phyloP scores from a whole-genome alignment of 2,113 vertebrate species.

The Actinemys pallida region DNA sequence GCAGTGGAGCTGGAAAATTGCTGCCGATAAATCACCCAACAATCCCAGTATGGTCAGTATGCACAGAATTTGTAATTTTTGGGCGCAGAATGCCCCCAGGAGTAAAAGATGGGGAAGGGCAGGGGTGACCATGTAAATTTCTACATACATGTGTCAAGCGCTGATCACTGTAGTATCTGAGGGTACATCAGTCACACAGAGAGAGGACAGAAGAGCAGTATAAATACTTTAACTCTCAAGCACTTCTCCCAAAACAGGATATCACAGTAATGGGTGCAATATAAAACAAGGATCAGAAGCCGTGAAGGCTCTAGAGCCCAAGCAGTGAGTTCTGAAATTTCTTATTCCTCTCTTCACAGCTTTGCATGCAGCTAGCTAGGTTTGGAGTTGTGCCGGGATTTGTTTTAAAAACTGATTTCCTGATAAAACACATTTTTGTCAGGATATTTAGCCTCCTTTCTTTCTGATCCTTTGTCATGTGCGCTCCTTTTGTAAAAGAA shows the following conservation, averaged over 20 bases:
- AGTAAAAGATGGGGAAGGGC: not conserved
- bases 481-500: conserved; percentile 30
- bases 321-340: conserved; percentile 37
- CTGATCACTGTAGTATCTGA: not conserved
- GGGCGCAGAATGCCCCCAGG: too few relatives aligned
- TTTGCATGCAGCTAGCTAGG: conserved; percentile 11
- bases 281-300: conserved; percentile 34
- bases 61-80: not conserved
- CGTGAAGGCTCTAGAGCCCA: not conserved
- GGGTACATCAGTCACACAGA: not conserved
- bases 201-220: not conserved
- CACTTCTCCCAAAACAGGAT: not conserved
- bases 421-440: conserved; percentile 43
- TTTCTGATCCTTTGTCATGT: conserved; percentile 16
- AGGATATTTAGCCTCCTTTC: conserved; percentile 44
- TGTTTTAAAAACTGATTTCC: conserved; percentile 61
- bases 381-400: conserved; percentile 38
- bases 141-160: not conserved
- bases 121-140: not conserved
- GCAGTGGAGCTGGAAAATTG: too few relatives aligned
- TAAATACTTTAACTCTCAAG: not conserved
- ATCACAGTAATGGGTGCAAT: not conserved
- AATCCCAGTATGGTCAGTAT: not conserved
- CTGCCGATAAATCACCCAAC: too few relatives aligned
- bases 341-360: conserved; percentile 20